phyloP scores from a whole-genome alignment of 1,140 invertebrate species.

The Glossosoma conforme region DNA sequence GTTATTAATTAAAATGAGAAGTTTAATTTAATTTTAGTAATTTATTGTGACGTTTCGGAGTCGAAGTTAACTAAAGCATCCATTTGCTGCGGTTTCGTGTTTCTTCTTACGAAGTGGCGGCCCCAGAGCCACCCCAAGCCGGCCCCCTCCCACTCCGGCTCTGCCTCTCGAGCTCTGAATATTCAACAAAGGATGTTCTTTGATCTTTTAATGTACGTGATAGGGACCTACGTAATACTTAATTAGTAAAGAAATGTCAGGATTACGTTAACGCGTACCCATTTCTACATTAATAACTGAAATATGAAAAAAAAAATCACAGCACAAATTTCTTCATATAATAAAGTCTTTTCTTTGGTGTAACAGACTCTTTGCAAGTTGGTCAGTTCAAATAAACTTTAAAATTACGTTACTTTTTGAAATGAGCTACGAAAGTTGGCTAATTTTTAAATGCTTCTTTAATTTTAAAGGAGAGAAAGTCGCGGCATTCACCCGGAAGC shows the following conservation, averaged over 20 bases:
- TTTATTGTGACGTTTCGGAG: no score
- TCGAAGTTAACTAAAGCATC: conserved; percentile 3
- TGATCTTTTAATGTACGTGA: conserved; percentile 27
- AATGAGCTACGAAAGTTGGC: background rate
- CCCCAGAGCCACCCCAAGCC: no score
- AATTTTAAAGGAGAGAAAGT: no score
- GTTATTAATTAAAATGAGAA: no score
- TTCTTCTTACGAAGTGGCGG: background rate
- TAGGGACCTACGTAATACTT: conserved; percentile 28
- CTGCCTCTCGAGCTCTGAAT: conserved; percentile 6
- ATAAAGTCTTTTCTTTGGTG: background rate
- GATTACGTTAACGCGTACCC: conserved; percentile 22
- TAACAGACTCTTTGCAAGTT: background rate
- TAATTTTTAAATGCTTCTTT: no score
- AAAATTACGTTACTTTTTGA: background rate
- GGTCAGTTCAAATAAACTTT: background rate
- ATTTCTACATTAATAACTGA: conserved; percentile 16
- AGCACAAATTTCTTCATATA: conserved; percentile 9
- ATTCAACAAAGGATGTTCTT: conserved; percentile 22
- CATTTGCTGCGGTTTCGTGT: conserved; percentile 2
- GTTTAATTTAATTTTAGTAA: no score
- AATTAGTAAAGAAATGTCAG: conserved; percentile 24
- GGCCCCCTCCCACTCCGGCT: background rate
- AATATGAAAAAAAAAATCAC: conserved; percentile 15
- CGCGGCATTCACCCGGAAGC: no score